Evolutionary conservation across 2,888 invertebrate species (phyloP).

Genomic region (Drosophila colorata): DNA sequence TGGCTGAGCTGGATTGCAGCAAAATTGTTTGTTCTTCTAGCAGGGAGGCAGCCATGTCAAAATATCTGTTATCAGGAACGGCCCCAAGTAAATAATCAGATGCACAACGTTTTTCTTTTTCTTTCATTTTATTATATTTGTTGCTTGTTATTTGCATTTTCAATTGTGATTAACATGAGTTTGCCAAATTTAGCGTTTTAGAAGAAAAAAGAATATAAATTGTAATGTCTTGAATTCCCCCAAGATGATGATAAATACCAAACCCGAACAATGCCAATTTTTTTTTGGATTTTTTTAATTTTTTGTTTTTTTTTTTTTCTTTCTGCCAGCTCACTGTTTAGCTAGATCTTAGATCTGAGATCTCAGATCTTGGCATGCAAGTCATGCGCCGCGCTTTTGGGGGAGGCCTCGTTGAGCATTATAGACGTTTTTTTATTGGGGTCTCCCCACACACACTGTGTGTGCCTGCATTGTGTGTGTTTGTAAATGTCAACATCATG

Average conservation of each 20-base stretch:
- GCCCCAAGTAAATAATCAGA: conserved; percentile 8
- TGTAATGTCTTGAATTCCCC: conserved; percentile 1
- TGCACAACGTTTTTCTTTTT: conserved; percentile 1
- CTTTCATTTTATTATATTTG: neutral
- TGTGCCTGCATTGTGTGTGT: conserved; percentile 4
- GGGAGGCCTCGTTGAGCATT: conserved; percentile 4
- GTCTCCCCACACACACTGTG: conserved; percentile 38
- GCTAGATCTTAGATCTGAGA: conserved; percentile 29
- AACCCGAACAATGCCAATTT: conserved; percentile 30
- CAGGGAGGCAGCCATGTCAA: conserved; percentile 15
- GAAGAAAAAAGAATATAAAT: neutral
- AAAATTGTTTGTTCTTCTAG: neutral
- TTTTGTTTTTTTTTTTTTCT: neutral
- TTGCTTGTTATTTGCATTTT: conserved; percentile 14
- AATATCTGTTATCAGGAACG: conserved; percentile 19
- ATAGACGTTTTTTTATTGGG: conserved; percentile 41
- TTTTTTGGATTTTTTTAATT: neutral
- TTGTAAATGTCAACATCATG: conserved; percentile 61
- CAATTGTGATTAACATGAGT: conserved; percentile 31
- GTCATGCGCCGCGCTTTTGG: conserved; percentile 40
- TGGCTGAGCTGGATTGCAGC: conserved; percentile 19
- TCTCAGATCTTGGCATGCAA: conserved; percentile 50
- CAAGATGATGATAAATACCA: neutral
- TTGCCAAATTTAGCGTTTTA: conserved; percentile 26
- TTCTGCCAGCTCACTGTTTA: conserved; percentile 24